Percentiles rank a stretch among this genome's conserved stretches.
These are phyloP conservation scores for Albula glossodonta DNA, from an alignment of 2,113 vertebrate genomes.

Conservation along the genomic window DNA sequence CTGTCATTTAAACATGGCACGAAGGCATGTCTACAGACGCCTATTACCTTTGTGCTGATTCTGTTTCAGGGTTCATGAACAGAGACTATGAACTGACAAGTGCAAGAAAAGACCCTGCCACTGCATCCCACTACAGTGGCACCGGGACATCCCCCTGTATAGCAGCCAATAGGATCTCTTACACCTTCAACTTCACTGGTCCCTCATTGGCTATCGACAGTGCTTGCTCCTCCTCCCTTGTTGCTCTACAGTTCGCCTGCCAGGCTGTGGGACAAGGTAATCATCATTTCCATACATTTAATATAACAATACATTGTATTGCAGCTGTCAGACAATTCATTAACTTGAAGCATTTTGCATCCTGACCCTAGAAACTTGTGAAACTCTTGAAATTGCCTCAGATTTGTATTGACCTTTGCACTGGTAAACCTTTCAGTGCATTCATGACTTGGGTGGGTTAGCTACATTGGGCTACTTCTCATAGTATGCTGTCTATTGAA, in stretches of 20 bases:
- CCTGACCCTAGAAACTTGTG: too few species aligned
- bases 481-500: too few species aligned
- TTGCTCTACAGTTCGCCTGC: conserved; percentile 77
- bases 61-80: conserved; percentile 80
- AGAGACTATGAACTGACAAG: conserved; percentile 72
- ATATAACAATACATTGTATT: background rate
- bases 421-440: too few species aligned
- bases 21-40: background rate
- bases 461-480: too few species aligned
- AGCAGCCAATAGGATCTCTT: conserved; percentile 82
- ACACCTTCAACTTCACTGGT: conserved; percentile 83
- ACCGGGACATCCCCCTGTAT: conserved; percentile 77
- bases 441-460: too few species aligned
- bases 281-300: too few species aligned
- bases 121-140: conserved; percentile 74
- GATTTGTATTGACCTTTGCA: too few species aligned
- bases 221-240: conserved; percentile 83
- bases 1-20: too few species aligned
- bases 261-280: conserved; percentile 81
- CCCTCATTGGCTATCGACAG: conserved; percentile 79
- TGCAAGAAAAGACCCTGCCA: conserved; percentile 47
- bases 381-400: too few species aligned
- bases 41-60: background rate
- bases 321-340: background rate
- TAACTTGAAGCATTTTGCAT: too few species aligned